Percentiles rank a stretch among this genome's conserved stretches.
phyloP scores from a whole-genome alignment of 2,113 vertebrate genomes.

The Rhineura floridana region DNA sequence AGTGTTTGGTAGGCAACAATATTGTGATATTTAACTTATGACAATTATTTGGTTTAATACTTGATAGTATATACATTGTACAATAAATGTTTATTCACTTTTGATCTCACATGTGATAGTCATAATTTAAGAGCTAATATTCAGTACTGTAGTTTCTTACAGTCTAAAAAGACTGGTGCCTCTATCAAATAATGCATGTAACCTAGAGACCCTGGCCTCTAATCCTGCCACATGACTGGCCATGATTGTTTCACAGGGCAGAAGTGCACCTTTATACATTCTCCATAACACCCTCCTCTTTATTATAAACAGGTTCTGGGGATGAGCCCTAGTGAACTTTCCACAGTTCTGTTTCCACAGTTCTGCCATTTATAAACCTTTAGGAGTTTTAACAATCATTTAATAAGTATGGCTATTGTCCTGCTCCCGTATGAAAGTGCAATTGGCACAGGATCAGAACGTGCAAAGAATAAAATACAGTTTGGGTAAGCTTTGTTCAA shows the following conservation, averaged over 20 bases:
- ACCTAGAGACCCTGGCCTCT: neutral
- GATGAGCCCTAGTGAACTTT: too few relatives aligned
- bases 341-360: neutral
- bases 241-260: neutral
- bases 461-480: neutral
- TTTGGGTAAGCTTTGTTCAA: neutral
- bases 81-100: too few relatives aligned
- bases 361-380: neutral
- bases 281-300: neutral
- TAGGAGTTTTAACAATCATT: neutral
- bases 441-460: neutral
- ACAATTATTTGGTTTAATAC: neutral
- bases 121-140: neutral
- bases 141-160: too few relatives aligned
- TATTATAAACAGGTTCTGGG: neutral
- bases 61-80: neutral
- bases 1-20: neutral
- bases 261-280: neutral
- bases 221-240: too few relatives aligned
- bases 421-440: neutral
- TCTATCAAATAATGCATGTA: neutral
- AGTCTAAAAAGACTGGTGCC: neutral
- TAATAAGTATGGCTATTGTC: neutral
- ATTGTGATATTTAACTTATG: neutral
- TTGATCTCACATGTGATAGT: too few relatives aligned